A percentile compares a stretch with the other conserved stretches of the same genome.
These are phyloP conservation scores for Drosophila equinoxialis DNA, from an alignment of 1,140 invertebrate genomes.

Conservation along the genomic window DNA sequence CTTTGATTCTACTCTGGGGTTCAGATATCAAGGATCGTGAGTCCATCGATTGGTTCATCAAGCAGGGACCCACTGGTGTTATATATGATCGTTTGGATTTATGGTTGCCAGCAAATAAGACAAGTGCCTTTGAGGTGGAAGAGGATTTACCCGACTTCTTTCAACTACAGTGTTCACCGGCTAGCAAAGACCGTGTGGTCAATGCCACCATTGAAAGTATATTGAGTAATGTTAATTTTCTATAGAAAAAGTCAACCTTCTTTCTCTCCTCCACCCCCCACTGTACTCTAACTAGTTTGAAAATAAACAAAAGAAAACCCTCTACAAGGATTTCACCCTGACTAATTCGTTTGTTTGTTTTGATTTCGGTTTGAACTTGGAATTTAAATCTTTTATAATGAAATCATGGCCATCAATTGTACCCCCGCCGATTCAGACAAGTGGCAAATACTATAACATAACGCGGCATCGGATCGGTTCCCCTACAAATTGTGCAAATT, in stretches of 20 bases:
- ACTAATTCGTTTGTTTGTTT: constrained; percentile 35
- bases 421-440: neutral
- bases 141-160: constrained; percentile 75
- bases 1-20: constrained; percentile 97
- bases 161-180: constrained; percentile 63
- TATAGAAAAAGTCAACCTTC: constrained; percentile 39
- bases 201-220: constrained; percentile 74
- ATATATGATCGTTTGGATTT: constrained; percentile 96
- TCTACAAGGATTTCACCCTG: constrained; percentile 24
- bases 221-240: constrained; percentile 75
- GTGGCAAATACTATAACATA: constrained; percentile 3
- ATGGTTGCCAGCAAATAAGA: constrained; percentile 77
- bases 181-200: constrained; percentile 19
- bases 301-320: constrained; percentile 17
- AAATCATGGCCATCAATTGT: constrained; percentile 68
- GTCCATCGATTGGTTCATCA: constrained; percentile 92
- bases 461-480: neutral
- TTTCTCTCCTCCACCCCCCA: neutral
- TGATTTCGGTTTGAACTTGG: constrained; percentile 65
- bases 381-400: constrained; percentile 76
- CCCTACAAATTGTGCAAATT: constrained; percentile 36
- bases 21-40: constrained; percentile 94
- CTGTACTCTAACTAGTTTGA: constrained; percentile 15
- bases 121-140: constrained; percentile 62
- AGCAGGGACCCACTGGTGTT: constrained; percentile 93